Evolutionary conservation across 2,113 vertebrate genomes (phyloP).

Genomic region (Muscicapa adusta): DNA sequence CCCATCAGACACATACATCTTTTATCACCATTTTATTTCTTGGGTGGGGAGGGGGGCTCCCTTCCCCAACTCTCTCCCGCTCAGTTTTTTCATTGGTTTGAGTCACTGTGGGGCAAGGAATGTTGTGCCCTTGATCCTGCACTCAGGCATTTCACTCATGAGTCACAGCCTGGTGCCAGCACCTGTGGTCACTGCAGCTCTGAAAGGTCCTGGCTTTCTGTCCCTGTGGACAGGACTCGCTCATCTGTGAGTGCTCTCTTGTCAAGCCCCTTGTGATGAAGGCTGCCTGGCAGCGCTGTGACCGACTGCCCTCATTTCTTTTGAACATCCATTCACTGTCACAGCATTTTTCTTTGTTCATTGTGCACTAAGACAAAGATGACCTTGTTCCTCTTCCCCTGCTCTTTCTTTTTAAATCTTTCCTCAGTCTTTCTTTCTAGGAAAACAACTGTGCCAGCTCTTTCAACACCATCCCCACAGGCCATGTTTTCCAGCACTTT

Average conservation of each 20-base stretch:
- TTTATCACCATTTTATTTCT: background rate
- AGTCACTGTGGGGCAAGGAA: accelerated
- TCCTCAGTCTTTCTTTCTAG: background rate
- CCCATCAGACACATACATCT: background rate
- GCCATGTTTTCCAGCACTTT: background rate
- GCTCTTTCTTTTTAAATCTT: background rate
- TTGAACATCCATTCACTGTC: background rate
- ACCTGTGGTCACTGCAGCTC: background rate
- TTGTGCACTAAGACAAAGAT: conserved; percentile 2
- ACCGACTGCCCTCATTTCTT: background rate
- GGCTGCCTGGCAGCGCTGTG: background rate
- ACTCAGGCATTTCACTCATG: accelerated
- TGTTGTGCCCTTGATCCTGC: background rate
- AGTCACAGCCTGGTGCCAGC: accelerated
- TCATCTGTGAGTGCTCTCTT: background rate
- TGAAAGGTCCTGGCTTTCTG: background rate
- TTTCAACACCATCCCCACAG: background rate
- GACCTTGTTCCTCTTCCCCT: background rate
- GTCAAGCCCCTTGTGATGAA: background rate
- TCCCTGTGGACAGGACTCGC: accelerated
- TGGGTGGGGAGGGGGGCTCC: accelerated
- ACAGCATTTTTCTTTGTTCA: conserved; percentile 1
- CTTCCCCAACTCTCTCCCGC: background rate
- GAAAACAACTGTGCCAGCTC: background rate
- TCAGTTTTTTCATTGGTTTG: background rate